Evolutionary conservation across 2,888 invertebrate genomes (phyloP).

Genomic region (Dicycla oo): DNA sequence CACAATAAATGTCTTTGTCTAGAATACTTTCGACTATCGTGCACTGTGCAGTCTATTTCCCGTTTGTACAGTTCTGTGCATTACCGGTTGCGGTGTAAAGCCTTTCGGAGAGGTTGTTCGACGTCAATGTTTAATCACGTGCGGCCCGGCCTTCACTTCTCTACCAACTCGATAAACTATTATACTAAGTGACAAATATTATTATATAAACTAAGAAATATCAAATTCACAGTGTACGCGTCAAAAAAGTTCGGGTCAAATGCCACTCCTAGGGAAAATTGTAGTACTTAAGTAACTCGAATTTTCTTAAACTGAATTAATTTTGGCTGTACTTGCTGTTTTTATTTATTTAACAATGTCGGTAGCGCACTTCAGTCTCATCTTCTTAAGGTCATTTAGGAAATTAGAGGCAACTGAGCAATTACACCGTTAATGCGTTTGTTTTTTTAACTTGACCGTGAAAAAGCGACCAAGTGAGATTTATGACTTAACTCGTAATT

Average conservation of each 20-base stretch:
- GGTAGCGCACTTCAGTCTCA: slow-evolving; percentile 41
- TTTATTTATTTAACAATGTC: slow-evolving; percentile 32
- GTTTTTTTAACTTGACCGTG: slow-evolving; percentile 66
- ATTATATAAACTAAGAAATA: slow-evolving; percentile 35
- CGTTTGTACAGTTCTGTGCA: slow-evolving; percentile 21
- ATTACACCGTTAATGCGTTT: slow-evolving; percentile 65
- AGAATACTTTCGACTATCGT: slow-evolving; percentile 12
- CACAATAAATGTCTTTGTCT: background rate
- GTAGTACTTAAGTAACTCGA: background rate
- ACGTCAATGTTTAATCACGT: slow-evolving; percentile 79
- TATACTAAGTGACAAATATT: slow-evolving; percentile 36
- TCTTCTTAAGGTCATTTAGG: slow-evolving; percentile 50
- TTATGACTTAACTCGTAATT: slow-evolving; percentile 53
- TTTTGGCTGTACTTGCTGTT: slow-evolving; percentile 1
- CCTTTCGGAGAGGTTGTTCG: slow-evolving; percentile 71
- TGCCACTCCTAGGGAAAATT: background rate
- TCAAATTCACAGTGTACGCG: slow-evolving; percentile 9
- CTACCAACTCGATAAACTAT: slow-evolving; percentile 50
- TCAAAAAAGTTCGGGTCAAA: slow-evolving; percentile 7
- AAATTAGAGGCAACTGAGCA: slow-evolving; percentile 59
- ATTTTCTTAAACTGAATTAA: background rate
- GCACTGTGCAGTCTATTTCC: background rate
- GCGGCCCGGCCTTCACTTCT: slow-evolving; percentile 74
- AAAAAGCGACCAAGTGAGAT: slow-evolving; percentile 58
- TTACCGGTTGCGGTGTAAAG: slow-evolving; percentile 53